Evolutionary conservation across 2,888 invertebrate genomes (phyloP), one percentile per base, ranked within the genome.

Genomic region (Philonicus albiceps): DNA sequence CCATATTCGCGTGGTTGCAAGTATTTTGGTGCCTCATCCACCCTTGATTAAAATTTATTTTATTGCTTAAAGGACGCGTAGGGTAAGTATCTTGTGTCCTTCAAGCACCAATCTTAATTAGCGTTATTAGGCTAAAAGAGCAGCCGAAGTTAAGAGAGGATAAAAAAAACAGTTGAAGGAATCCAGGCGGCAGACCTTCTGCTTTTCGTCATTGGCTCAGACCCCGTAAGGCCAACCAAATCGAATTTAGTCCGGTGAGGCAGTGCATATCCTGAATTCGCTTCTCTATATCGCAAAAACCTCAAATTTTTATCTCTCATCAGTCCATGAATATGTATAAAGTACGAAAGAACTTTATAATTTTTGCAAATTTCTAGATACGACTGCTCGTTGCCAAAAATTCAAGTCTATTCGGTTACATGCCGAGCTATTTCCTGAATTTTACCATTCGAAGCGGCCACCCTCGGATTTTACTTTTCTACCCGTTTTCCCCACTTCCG

Each of bases 301-400:
- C 84, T 84, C 84, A 84, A 84, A 84, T 84, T 73, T 83, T 84
- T 84, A 84, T 84, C 84, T 84, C 73, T 84, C 84, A 84, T 84
- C 84, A 84, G 84, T 73, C 84, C 84, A 84, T 84, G 84, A 72
- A 84, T 84, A 84, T 84, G 84, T 37, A 84, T 84, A 84, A 43
- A 73, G 73, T 73, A 72, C 73, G 37, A 73, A 84, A 40, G 73
- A 73, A 83, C 30, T 84, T 84, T 84, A 84, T 84, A 84, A 84
- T 84, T 84, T 84, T 84, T 84, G 84, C 84, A 84, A 84, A 84
- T 84, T 84, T 84, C 43, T 40, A 84, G 84, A 84, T 84, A 84
- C 84, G 73, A 8, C n/a, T 73, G 22, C 31, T 84, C 73, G 55
- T 84, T 84, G 84, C 84, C 84, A 84, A 84, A 73, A 84, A 73